These are phyloP conservation scores for Odobenus rosmarus DNA, from an alignment of 2,113 vertebrate genomes.

Conservation along the genomic window DNA sequence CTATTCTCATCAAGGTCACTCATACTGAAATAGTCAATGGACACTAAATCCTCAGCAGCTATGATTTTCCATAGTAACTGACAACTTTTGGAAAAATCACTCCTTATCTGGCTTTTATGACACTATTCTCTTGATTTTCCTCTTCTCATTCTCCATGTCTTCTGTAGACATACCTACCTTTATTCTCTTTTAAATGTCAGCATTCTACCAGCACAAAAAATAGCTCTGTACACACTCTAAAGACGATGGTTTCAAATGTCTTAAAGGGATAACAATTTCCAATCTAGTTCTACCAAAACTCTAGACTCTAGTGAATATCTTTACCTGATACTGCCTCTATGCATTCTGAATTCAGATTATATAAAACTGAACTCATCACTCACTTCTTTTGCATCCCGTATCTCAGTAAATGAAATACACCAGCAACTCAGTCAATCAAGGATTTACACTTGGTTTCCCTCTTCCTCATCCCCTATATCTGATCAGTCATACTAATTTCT, in stretches of 20 bases:
- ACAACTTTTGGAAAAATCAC: not conserved
- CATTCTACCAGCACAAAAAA: not conserved
- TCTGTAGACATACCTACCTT: not conserved
- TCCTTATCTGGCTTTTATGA: not conserved
- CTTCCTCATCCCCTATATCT: not conserved
- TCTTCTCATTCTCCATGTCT: not conserved
- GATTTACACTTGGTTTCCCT: not conserved
- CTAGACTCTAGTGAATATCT: not conserved
- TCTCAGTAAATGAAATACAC: not conserved
- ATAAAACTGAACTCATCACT: not conserved
- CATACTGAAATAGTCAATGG: not conserved
- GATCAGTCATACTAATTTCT: not conserved
- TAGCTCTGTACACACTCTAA: not conserved
- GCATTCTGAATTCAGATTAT: not conserved
- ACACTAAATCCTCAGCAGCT: not conserved
- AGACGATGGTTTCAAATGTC: not conserved
- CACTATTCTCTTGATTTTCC: not conserved
- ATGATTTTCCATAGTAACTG: not conserved
- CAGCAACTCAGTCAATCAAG: not conserved
- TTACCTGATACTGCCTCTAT: not conserved
- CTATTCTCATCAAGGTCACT: not conserved
- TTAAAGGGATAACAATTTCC: not conserved
- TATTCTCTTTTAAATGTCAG: conserved; percentile 11
- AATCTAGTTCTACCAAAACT: not conserved
- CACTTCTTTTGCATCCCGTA: not conserved